Evolutionary conservation across 2,113 vertebrate genomes (phyloP), one percentile per base, ranked within the genome.

Genomic region (Hippopotamus amphibius): DNA sequence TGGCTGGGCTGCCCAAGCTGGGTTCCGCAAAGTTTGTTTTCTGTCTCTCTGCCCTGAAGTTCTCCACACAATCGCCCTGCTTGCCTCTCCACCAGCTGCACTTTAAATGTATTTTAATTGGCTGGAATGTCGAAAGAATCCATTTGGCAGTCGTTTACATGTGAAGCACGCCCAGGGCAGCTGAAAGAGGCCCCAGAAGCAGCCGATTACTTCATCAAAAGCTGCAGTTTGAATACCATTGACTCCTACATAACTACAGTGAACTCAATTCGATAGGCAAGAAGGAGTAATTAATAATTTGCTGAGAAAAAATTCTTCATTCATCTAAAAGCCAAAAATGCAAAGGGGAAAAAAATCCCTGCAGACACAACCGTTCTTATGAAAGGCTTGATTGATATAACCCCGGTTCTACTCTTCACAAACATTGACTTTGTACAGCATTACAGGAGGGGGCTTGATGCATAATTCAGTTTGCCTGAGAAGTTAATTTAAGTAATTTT

Each of bases 141-240:
- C 98, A 98, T 99, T 99, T 99, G 99, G 98, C 98, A 98, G 98
- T 99, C 98, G 99, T 99, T 99, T 99, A 98, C 99, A 99, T 99
- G 98, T 99, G 99, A 98, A 99, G 98, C 99, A 99, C 98, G 98
- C 98, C 98, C 97, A 98, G 97, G 99, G 99, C 99, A 99, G 99
- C 99, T 99, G 99, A 99, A 98, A 98, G 97, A 96, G 98, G 98
- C 98, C 98, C 97, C 98, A 98, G 98, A 98, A 99, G 99, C 98
- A 94, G 98, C 98, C 97, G 98, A 99, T 99, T 99, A 99, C 98
- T 99, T 98, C 98, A 98, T 98, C 98, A 98, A 98, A 98, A 98
- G 98, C 98, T 98, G 97, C 96, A 97, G 97, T 98, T 97, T 98
- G 96, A 98, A 98, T 98, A 93, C 98, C 86, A 80, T 96, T 96